Percentiles rank a stretch among this genome's conserved stretches.
Evolutionary conservation across 1,140 invertebrate genomes (phyloP).

Genomic region (Tetraneura akinire): DNA sequence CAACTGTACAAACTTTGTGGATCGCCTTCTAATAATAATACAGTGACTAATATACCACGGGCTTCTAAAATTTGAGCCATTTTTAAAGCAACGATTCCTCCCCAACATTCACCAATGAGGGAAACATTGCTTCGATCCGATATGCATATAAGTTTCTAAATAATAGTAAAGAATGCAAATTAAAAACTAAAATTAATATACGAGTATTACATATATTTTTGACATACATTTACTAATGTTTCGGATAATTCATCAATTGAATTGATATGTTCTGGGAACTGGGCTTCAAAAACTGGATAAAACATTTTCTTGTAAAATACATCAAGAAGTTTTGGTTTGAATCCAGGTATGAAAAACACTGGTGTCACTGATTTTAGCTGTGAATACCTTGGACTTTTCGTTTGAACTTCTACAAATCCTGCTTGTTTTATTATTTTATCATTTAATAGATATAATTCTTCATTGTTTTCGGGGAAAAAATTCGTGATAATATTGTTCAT

Average conservation of each 20-base stretch:
- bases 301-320: neutral
- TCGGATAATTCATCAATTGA: constrained; percentile 13
- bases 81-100: constrained; percentile 53
- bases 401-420: constrained; percentile 40
- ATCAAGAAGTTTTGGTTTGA: constrained; percentile 27
- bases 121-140: too few species aligned
- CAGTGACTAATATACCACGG: too few species aligned
- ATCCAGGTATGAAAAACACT: constrained; percentile 50
- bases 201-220: neutral
- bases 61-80: constrained; percentile 47
- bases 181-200: too few species aligned
- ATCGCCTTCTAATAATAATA: constrained; percentile 26
- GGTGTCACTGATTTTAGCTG: constrained; percentile 34
- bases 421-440: constrained; percentile 6
- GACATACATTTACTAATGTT: neutral
- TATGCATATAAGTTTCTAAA: constrained; percentile 2
- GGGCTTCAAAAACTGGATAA: constrained; percentile 40
- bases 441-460: neutral
- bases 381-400: too few species aligned
- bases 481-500: neutral
- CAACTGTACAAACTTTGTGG: constrained; percentile 3
- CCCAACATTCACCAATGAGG: too few species aligned
- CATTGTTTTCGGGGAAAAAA: too few species aligned
- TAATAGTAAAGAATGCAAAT: too few species aligned
- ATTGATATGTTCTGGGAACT: neutral